Percentiles rank a stretch among this genome's conserved stretches.
Conservation (phyloP, 2,888 invertebrate species). For the Pecten maximus region DNA sequence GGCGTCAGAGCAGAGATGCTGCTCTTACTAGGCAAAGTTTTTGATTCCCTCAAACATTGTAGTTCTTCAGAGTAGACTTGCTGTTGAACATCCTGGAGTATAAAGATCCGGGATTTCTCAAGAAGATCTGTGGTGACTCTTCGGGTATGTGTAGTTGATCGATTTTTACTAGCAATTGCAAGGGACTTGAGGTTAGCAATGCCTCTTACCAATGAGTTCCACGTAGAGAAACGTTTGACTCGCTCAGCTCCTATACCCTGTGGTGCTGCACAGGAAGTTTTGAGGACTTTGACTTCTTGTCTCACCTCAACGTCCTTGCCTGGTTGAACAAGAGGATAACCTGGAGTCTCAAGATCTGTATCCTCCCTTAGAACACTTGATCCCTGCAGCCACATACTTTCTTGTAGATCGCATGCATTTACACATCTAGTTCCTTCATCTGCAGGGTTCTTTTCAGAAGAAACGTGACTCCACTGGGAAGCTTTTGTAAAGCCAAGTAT, state of each 20-base stretch:
- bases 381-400: conserved; percentile 42
- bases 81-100: not conserved
- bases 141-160: not conserved
- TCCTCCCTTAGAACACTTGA: conserved; percentile 28
- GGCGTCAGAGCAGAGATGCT: too few relatives aligned
- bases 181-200: not conserved
- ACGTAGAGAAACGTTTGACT: not conserved
- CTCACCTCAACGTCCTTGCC: not conserved
- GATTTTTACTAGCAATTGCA: not conserved
- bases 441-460: conserved; percentile 48
- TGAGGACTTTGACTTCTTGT: not conserved
- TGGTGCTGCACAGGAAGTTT: not conserved
- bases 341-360: not conserved
- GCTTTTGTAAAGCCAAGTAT: conserved; percentile 43
- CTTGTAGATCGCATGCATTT: not conserved
- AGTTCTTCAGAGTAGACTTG: not conserved
- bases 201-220: not conserved
- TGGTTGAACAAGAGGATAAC: not conserved
- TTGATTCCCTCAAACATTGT: too few relatives aligned
- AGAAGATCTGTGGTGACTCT: not conserved
- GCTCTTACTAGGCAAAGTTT: too few relatives aligned
- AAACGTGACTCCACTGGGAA: conserved; percentile 52
- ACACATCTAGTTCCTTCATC: conserved; percentile 44
- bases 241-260: not conserved
- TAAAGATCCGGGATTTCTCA: not conserved